These are phyloP conservation scores for Sarotherodon lohbergeri DNA, from an alignment of 2,113 vertebrate species.

Conservation along the genomic window DNA sequence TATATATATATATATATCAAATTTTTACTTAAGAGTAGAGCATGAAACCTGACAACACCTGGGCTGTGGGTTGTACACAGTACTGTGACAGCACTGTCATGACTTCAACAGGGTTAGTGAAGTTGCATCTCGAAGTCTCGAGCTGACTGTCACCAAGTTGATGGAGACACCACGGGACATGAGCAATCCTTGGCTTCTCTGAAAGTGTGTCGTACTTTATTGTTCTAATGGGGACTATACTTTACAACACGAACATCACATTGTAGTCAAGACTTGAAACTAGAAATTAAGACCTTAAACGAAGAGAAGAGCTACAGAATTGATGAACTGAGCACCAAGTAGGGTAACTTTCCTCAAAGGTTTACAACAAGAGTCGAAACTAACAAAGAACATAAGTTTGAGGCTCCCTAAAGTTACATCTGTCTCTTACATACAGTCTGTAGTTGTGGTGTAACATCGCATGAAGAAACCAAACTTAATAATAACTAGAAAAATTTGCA, in stretches of 20 bases:
- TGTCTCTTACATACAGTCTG: neutral
- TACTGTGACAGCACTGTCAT: neutral
- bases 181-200: neutral
- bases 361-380: neutral
- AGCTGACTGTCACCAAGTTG: neutral
- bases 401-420: fast-evolving
- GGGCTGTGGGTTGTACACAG: neutral
- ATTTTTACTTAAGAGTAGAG: neutral
- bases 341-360: neutral
- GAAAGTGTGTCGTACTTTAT: fast-evolving
- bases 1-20: neutral
- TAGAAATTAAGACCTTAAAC: neutral
- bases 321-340: neutral
- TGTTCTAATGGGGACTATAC: neutral
- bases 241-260: neutral
- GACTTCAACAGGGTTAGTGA: neutral
- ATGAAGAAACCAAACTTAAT: neutral
- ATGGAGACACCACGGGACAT: neutral
- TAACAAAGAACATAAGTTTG: neutral
- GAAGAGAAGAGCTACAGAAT: neutral
- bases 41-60: neutral
- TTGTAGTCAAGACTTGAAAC: neutral
- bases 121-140: neutral
- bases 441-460: neutral
- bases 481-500: neutral